Percentiles rank a stretch among this genome's conserved stretches.
phyloP scores from a whole-genome alignment of 1,140 invertebrate genomes.

The Andricus grossulariae region DNA sequence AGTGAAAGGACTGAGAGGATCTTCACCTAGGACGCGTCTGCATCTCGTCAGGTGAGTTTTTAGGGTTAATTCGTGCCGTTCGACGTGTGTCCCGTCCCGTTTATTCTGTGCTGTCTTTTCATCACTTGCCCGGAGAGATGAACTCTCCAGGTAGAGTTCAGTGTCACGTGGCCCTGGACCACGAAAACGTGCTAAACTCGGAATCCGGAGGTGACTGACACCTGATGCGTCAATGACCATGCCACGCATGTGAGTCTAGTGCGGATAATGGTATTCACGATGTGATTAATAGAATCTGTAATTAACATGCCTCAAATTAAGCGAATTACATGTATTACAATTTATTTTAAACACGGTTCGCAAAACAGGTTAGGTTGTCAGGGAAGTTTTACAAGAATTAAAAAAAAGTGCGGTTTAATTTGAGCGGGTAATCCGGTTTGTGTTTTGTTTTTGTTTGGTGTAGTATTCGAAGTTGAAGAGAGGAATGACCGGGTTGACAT shows the following conservation, averaged over 20 bases:
- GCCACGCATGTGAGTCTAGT: constrained; percentile 43
- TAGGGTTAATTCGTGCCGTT: constrained; percentile 31
- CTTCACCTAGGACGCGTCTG: neutral
- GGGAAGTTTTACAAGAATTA: no score
- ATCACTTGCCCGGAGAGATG: neutral
- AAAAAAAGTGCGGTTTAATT: no score
- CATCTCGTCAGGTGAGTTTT: constrained; percentile 38
- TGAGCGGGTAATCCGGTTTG: no score
- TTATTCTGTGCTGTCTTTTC: neutral
- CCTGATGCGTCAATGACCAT: constrained; percentile 76
- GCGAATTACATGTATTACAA: no score
- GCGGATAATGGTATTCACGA: no score
- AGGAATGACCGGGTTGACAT: no score
- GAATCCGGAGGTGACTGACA: constrained; percentile 72
- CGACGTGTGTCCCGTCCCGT: constrained; percentile 1
- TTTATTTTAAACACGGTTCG: no score
- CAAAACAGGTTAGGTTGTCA: no score
- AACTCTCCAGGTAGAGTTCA: neutral
- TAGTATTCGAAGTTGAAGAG: no score
- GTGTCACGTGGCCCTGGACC: neutral
- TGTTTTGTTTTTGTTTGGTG: no score
- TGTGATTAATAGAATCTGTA: no score
- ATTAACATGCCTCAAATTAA: no score
- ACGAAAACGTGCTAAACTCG: neutral
- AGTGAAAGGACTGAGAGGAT: constrained; percentile 37